These are phyloP conservation scores for Loripinus fragilis DNA, from an alignment of 2,888 invertebrate genomes.

Conservation along the genomic window DNA sequence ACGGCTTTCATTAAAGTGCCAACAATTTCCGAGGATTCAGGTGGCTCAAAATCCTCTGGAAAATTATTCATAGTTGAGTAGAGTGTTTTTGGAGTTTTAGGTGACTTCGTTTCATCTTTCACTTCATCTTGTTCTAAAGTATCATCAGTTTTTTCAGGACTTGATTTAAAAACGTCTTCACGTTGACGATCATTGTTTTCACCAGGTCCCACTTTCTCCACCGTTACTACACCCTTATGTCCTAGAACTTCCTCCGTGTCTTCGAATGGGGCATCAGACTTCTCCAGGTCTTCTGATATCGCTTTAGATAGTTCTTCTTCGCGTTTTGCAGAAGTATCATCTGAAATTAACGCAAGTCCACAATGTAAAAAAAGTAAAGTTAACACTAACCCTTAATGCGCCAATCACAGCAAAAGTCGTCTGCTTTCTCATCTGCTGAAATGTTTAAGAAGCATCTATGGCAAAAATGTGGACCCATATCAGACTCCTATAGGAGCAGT, in stretches of 20 bases:
- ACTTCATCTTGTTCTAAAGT: not conserved
- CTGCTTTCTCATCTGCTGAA: too few species aligned
- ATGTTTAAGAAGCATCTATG: too few species aligned
- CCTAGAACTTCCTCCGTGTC: slow-evolving; percentile 42
- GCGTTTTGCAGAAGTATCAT: not conserved
- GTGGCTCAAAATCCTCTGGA: slow-evolving; percentile 45
- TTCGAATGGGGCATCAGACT: slow-evolving; percentile 40
- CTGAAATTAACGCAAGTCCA: too few species aligned
- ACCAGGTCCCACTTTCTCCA: slow-evolving; percentile 20
- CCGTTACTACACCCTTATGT: slow-evolving; percentile 46
- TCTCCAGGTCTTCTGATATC: slow-evolving; percentile 40
- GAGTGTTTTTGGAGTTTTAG: not conserved
- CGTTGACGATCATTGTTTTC: not conserved
- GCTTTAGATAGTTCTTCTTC: slow-evolving; percentile 29
- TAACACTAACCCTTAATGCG: too few species aligned
- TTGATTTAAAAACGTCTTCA: not conserved
- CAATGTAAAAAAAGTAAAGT: too few species aligned
- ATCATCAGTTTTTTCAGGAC: not conserved
- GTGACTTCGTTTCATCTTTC: not conserved
- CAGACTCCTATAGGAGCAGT: too few species aligned
- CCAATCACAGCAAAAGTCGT: too few species aligned
- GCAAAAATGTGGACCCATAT: too few species aligned
- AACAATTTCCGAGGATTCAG: slow-evolving; percentile 45
- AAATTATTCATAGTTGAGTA: slow-evolving; percentile 49
- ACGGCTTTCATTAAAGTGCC: slow-evolving; percentile 33